Evolutionary conservation across 2,113 vertebrate genomes (phyloP), one percentile per base, ranked within the genome.

Genomic region (Mirounga angustirostris): DNA sequence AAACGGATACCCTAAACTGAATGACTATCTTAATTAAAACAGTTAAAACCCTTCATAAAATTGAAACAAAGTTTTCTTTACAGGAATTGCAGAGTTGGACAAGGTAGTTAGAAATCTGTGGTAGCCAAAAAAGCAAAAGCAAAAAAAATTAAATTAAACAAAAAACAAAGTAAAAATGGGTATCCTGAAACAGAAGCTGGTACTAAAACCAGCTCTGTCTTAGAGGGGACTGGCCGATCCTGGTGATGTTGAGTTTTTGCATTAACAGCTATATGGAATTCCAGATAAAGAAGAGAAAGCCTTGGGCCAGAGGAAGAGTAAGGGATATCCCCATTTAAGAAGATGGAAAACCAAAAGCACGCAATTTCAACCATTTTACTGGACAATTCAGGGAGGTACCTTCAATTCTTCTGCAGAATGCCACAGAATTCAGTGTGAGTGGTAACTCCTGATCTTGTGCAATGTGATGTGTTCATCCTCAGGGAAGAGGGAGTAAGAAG

Each of bases 1-100:
- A 18, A 82, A 86, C 18, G 85, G 14, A 69, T 22, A 73, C 1
- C 22, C 19, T 52, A 76, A 76, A 54, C 0, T 63, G 40, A 96
- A 91, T 71, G n/a, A 63, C 11, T 80, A 79, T n/a, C 19, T 80
- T 40, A 59, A 56, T 78, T 74, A 56, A 96, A 96, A 89, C 56
- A 74, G 79, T 33, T 73, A 88, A 93, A 89, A 74, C 21, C 50
- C 30, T 58, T 7, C 14, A 86, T 74, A 87, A 87, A n/a, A 71
- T 58, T 58, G 84, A 88, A 74, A 74, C 7, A 83, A 28, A 46
- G 73, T 96, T 90, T 43, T 74, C 24, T 94, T 76, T 67, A 40
- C 61, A 84, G 24, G 40, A 81, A 61, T 28, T 52, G 2, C 22
- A 36, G 5, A 63, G 13, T 21, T 21, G 87, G 19, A 40, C 33